Evolutionary conservation across 2,888 invertebrate genomes (phyloP), one percentile per base, ranked within the genome.

Genomic region (Hymenopus coronatus): DNA sequence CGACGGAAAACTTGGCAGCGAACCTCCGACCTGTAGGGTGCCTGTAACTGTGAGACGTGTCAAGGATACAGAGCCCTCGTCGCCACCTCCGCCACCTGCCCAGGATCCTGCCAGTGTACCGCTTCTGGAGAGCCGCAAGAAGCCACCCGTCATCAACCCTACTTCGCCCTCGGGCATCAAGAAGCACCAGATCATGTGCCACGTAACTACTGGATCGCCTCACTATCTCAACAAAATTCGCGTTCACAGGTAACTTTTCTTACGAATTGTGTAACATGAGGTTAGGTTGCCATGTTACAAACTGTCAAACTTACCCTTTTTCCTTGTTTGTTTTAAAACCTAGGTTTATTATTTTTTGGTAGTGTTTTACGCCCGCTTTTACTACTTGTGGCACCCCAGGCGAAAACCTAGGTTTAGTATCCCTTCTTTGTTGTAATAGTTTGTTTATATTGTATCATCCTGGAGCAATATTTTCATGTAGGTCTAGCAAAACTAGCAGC

Each of bases 1-100:
- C 0, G 96, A 96, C 91, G 91, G 91, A 3, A 95, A 95, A 90
- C 92, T 96, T 2, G 93, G 93, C 83, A 83, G n/a, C 15, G 83
- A 28, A 83, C 94, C 95, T 91, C 93, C 94, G 27, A 94, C 95
- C 20, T 94, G 96, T 28, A 95, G 94, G 25, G 95, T 96, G 95
- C 95, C 95, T 8, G 95, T 96, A 95, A 95, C 95, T 92, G 91
- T 95, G 4, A 70, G 54, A 25, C 54, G 54, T 20, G 54, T 70
- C 20, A 70, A 70, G 54, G 54, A 70, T 0, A 70, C 54, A 20
- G 54, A 70, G 3, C 15, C 54, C 4, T 70, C 54, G 4, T 8
- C 87, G 27, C 15, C 83, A 28, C 33, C 88, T 40, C 33, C 88
- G 1, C n/a, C 84, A 27, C n/a, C n/a, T 27, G 81, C n/a, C 27